phyloP scores from a whole-genome alignment of 2,797 vertebrate genomes.

The Sebastes variabilis region DNA sequence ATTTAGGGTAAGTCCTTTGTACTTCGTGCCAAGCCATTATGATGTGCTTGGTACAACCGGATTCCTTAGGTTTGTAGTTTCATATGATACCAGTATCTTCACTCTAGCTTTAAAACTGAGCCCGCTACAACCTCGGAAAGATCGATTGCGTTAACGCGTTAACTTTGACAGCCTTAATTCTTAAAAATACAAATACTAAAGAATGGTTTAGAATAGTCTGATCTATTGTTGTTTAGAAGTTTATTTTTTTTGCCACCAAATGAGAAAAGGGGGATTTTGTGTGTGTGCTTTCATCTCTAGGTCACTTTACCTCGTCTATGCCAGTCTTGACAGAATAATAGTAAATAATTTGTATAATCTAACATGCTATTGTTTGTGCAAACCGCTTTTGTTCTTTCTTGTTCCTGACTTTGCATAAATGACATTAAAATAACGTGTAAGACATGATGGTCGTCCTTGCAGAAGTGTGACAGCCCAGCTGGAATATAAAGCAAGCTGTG shows the following conservation, averaged over 20 bases:
- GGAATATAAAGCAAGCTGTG: constrained; percentile 14
- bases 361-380: neutral
- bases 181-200: neutral
- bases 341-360: neutral
- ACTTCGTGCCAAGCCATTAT: too few relatives aligned
- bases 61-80: too few relatives aligned
- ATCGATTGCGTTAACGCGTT: too few relatives aligned
- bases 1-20: too few relatives aligned
- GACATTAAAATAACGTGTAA: neutral
- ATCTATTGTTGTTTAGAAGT: neutral
- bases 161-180: too few relatives aligned
- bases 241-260: neutral
- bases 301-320: neutral
- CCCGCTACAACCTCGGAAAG: too few relatives aligned
- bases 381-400: neutral
- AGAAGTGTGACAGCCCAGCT: neutral
- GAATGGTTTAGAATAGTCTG: neutral
- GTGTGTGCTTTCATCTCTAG: neutral
- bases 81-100: too few relatives aligned
- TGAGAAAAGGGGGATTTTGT: neutral
- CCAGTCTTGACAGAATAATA: neutral
- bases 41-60: too few relatives aligned
- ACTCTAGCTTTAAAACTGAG: too few relatives aligned
- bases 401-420: neutral
- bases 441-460: neutral